These are phyloP conservation scores for Blastomussa wellsi DNA, from an alignment of 92 coral and sea anemone genomes.

Conservation along the genomic window DNA sequence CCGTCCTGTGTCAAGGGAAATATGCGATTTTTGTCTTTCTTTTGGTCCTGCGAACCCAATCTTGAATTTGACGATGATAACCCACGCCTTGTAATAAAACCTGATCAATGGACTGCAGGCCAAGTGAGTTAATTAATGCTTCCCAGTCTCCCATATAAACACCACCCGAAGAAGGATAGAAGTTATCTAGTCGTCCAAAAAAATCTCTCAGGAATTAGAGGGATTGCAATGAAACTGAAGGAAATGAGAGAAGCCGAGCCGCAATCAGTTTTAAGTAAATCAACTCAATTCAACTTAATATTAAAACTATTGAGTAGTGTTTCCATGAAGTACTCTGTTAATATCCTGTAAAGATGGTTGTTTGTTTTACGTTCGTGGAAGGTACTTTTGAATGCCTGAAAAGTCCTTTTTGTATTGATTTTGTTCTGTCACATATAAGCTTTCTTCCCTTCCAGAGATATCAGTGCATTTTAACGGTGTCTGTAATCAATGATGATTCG, in stretches of 20 bases:
- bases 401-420: neutral
- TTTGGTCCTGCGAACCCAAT: slow-evolving; percentile 17
- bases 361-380: too few relatives aligned
- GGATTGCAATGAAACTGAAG: neutral
- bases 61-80: slow-evolving; percentile 18
- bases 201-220: too few relatives aligned
- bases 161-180: neutral
- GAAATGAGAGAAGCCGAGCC: neutral
- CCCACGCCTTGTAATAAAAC: neutral
- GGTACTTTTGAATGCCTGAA: too few relatives aligned
- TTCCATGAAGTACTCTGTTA: too few relatives aligned
- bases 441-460: neutral
- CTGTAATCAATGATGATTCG: neutral
- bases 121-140: neutral
- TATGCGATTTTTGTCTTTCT: slow-evolving; percentile 9
- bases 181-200: neutral
- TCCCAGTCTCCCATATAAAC: neutral
- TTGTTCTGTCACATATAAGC: neutral
- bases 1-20: neutral
- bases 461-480: neutral
- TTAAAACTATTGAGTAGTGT: too few relatives aligned
- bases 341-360: too few relatives aligned
- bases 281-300: too few relatives aligned
- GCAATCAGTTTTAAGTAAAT: too few relatives aligned
- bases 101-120: slow-evolving; percentile 16